Conservation (phyloP, 2,888 invertebrate species). For the Pachymerium ferrugineum region DNA sequence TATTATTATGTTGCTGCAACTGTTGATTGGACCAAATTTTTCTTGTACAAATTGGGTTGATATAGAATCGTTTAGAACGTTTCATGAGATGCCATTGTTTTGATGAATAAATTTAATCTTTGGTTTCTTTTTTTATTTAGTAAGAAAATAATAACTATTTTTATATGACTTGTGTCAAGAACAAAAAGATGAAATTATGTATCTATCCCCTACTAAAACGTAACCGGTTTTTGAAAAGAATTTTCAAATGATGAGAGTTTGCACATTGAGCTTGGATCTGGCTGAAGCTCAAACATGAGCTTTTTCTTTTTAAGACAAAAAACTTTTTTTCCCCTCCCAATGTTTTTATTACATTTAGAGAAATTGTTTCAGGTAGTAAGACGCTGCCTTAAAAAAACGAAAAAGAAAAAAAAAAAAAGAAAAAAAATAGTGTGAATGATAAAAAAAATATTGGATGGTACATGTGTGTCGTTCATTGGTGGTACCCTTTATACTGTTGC, state of each 20-base stretch:
- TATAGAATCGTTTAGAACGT: background rate
- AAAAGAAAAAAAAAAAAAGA: background rate
- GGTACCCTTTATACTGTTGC: slow-evolving; percentile 1
- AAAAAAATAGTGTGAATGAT: background rate
- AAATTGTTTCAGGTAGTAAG: slow-evolving; percentile 5
- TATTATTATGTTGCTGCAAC: background rate
- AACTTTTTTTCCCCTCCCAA: background rate
- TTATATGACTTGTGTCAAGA: slow-evolving; percentile 29
- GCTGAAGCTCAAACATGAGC: background rate
- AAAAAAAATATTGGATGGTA: no score
- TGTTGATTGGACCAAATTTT: slow-evolving; percentile 2
- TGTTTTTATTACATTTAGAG: background rate
- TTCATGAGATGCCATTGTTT: slow-evolving; percentile 29
- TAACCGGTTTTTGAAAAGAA: slow-evolving; percentile 15
- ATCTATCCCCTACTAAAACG: background rate
- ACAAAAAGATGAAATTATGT: background rate
- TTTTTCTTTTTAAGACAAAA: background rate
- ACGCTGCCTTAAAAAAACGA: background rate
- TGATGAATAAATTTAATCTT: background rate
- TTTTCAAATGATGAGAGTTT: background rate
- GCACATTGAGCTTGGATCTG: slow-evolving; percentile 22
- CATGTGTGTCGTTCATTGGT: slow-evolving; percentile 3
- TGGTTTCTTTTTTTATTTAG: background rate
- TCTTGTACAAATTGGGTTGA: background rate
- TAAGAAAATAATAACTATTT: slow-evolving; percentile 28